Evolutionary conservation across 92 coral and sea anemone genomes (phyloP).

Genomic region (Zoanthus gigantus): DNA sequence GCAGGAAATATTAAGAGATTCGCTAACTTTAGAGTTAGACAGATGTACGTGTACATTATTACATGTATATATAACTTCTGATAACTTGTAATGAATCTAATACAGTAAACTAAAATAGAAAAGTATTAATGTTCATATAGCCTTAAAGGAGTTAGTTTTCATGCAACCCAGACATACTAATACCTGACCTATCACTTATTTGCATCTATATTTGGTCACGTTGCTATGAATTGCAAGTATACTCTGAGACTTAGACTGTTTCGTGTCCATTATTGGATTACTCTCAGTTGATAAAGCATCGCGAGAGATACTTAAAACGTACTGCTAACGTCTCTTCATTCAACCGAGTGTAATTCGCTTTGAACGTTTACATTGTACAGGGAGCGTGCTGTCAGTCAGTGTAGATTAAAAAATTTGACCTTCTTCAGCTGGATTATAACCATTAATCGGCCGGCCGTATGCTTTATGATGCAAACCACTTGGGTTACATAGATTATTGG

Average conservation of each 20-base stretch:
- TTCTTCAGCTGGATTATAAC: not conserved
- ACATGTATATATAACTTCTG: too few species aligned
- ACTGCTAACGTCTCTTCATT: conserved; percentile 20
- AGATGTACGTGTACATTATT: not conserved
- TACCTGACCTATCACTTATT: not conserved
- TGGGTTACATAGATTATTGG: conserved; percentile 6
- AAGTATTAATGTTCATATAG: too few species aligned
- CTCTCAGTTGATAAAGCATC: conserved; percentile 4
- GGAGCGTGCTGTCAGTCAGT: not conserved
- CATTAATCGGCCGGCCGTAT: too few species aligned
- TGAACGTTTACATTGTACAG: not conserved
- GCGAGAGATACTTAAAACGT: conserved; percentile 1
- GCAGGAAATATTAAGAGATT: not conserved
- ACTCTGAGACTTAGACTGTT: not conserved
- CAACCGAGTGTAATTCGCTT: not conserved
- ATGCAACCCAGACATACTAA: conserved; percentile 22
- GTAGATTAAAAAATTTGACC: not conserved
- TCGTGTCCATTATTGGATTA: conserved; percentile 32
- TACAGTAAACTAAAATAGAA: too few species aligned
- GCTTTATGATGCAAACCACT: not conserved
- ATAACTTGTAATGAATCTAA: too few species aligned
- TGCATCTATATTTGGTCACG: not conserved
- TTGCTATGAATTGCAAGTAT: not conserved
- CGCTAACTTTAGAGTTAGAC: too few species aligned
- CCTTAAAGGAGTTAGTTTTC: conserved; percentile 4